phyloP scores from a whole-genome alignment of 2,888 invertebrate genomes.

The Chromoteleia sp. region DNA sequence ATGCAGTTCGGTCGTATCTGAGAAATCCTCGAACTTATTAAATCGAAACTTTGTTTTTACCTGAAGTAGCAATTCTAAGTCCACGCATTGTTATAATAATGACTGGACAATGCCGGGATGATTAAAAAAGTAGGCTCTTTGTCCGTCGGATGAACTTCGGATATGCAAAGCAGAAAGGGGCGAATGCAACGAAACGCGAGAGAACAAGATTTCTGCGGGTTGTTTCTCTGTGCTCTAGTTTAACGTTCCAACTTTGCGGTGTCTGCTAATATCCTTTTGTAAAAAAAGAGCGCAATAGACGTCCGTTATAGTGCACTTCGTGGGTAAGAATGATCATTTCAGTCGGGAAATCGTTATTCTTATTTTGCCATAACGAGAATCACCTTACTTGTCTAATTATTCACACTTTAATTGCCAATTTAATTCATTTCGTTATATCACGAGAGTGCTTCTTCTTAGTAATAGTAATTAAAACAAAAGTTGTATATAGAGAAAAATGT shows the following conservation, averaged over 20 bases:
- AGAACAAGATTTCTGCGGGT: slow-evolving; percentile 34
- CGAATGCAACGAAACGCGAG: slow-evolving; percentile 33
- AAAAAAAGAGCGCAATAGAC: neutral
- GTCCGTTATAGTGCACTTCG: neutral
- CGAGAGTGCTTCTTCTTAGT: neutral
- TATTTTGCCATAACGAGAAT: neutral
- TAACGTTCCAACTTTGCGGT: slow-evolving; percentile 42
- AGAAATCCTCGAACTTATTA: neutral
- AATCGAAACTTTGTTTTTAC: slow-evolving; percentile 24
- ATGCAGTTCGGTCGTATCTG: neutral
- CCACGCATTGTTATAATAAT: slow-evolving; percentile 45
- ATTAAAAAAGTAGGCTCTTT: slow-evolving; percentile 50
- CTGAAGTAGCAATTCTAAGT: slow-evolving; percentile 25
- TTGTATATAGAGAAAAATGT: no score
- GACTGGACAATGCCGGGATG: slow-evolving; percentile 39
- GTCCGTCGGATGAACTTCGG: slow-evolving; percentile 30
- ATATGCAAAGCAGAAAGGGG: slow-evolving; percentile 49
- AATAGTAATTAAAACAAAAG: no score
- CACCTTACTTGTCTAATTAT: no score
- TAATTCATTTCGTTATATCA: neutral
- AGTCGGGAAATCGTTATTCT: neutral
- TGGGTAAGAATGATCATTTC: neutral
- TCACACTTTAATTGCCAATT: no score
- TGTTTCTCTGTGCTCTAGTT: slow-evolving; percentile 30
- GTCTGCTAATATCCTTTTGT: slow-evolving; percentile 31